Evolutionary conservation across 2,888 invertebrate genomes (phyloP).

Genomic region (Drosophila nr. perissopoda): DNA sequence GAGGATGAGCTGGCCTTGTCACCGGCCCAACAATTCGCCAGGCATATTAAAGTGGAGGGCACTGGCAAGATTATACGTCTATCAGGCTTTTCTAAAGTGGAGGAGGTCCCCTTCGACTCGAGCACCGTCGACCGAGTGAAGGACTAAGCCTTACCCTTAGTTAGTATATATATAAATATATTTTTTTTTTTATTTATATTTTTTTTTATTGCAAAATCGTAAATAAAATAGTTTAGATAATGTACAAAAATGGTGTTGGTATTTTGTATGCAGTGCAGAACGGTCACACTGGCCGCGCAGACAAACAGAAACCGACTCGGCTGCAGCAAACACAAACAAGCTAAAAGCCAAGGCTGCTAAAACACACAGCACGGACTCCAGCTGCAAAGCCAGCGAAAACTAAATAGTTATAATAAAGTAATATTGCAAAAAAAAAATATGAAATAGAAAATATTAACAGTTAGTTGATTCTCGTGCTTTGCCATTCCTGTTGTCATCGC

Average conservation of each 20-base stretch:
- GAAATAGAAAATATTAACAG: slow-evolving; percentile 1
- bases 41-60: slow-evolving; percentile 76
- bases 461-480: not conserved
- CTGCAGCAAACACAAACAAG: slow-evolving; percentile 58
- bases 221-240: slow-evolving; percentile 12
- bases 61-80: slow-evolving; percentile 83
- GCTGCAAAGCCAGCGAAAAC: slow-evolving; percentile 27
- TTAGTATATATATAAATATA: slow-evolving; percentile 28
- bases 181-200: slow-evolving; percentile 18
- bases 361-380: slow-evolving; percentile 8
- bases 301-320: slow-evolving; percentile 63
- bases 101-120: slow-evolving; percentile 78
- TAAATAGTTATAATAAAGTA: slow-evolving; percentile 14
- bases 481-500: slow-evolving; percentile 7
- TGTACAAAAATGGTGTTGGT: slow-evolving; percentile 2
- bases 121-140: slow-evolving; percentile 37
- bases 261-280: not conserved
- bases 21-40: slow-evolving; percentile 85
- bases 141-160: slow-evolving; percentile 32
- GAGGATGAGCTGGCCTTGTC: slow-evolving; percentile 87
- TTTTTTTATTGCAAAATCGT: slow-evolving; percentile 40
- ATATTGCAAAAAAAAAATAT: slow-evolving; percentile 11
- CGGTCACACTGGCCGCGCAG: slow-evolving; percentile 51
- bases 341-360: slow-evolving; percentile 44
- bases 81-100: slow-evolving; percentile 78